A percentile compares a stretch with the other conserved stretches of the same genome.
Conservation (phyloP, 2,888 invertebrate species). For the Troides aeacus region DNA sequence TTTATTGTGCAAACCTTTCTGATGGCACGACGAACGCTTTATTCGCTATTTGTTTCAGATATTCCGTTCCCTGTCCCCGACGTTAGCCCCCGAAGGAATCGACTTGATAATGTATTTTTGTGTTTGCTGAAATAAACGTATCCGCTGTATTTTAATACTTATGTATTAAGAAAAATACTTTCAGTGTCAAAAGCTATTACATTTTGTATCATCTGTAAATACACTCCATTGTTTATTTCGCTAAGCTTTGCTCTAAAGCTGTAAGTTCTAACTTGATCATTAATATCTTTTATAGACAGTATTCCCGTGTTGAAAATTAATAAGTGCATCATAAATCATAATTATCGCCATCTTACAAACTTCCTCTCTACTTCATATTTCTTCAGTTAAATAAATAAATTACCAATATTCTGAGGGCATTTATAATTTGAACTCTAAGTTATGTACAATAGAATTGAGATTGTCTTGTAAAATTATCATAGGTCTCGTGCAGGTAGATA, state of each 20-base stretch:
- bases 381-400: slow-evolving; percentile 30
- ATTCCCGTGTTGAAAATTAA: slow-evolving; percentile 14
- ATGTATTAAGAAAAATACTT: no score
- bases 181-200: no score
- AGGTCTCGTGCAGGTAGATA: background rate
- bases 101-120: slow-evolving; percentile 32
- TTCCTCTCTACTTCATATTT: slow-evolving; percentile 35
- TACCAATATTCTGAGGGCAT: background rate
- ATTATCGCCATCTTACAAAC: slow-evolving; percentile 38
- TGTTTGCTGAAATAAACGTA: background rate
- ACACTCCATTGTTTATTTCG: background rate
- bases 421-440: slow-evolving; percentile 25
- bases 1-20: slow-evolving; percentile 63
- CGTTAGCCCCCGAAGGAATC: slow-evolving; percentile 30
- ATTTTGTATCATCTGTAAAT: background rate
- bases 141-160: no score
- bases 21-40: slow-evolving; percentile 57
- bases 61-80: slow-evolving; percentile 37
- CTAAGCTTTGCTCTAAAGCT: background rate
- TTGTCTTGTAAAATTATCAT: background rate
- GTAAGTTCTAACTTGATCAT: background rate
- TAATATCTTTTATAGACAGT: slow-evolving; percentile 9
- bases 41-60: slow-evolving; percentile 51
- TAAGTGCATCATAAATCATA: slow-evolving; percentile 37
- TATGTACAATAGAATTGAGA: slow-evolving; percentile 24